Base-by-base conservation (phyloP, 2,797 vertebrate genomes). In the Artibeus jamaicensis region DNA sequence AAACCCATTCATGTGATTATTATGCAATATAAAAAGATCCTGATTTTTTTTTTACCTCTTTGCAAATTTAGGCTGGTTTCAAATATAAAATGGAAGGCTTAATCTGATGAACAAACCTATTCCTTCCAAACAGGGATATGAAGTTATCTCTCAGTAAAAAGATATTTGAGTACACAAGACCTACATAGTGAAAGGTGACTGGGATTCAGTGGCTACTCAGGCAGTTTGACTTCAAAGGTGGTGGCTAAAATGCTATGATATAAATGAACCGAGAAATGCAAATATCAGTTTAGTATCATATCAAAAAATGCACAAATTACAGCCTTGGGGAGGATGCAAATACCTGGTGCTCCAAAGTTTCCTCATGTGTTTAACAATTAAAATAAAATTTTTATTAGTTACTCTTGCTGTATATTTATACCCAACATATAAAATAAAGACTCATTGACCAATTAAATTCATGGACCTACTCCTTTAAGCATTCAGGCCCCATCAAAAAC, bases 401-500 rank as follows among this genome's bases (percentile, higher is more conserved):
- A 50, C 7, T 79, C 48, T 6, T 50, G 37, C 3, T 95, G 76
- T 79, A 84, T 89, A 62, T 95, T 89, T 94, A 93, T 82, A 16
- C 2, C 53, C 9, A 55, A 87, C 26, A 14, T 73, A 59, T 62
- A 19, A 86, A 89, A 93, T 84, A 65, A 91, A 78, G 12, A 5
- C n/a, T 81, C 0, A 50, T 95, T 97, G 32, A 82, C 76, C n/a
- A 93, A 46, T 94, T 81, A 50, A 97, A 91, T 90, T 71, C 94
- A 95, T 10, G 93, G 37, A 18, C 0, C 53, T 74, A 94, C 77
- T 71, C 29, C 42, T 97, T 97, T 97, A 88, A 97, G 44, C 88
- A 95, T 76, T 73, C 46, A 67, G 11, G 48, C 65, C 9, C 92
- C 44, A 65, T 86, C 26, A 97, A 94, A 55, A 82, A 82, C 22